A percentile compares a stretch with the other conserved stretches of the same genome.
Evolutionary conservation across 2,888 invertebrate species (phyloP).

Genomic region (Stenurella melanura): DNA sequence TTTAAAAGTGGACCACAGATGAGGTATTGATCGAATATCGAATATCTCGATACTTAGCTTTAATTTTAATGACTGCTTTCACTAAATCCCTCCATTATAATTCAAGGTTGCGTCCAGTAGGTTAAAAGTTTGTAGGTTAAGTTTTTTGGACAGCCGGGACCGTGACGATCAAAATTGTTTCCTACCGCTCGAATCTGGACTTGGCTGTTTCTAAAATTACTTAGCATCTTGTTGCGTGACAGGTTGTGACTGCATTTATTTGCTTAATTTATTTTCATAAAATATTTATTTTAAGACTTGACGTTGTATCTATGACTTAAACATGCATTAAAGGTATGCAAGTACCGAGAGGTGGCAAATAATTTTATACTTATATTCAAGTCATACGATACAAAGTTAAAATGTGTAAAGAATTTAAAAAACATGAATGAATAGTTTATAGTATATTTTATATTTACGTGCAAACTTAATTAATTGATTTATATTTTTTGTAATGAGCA

Average conservation of each 20-base stretch:
- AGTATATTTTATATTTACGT: constrained; percentile 25
- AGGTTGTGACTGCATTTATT: constrained; percentile 34
- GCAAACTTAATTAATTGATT: constrained; percentile 29
- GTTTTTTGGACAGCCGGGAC: not conserved
- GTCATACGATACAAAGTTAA: not conserved
- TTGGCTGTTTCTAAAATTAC: not conserved
- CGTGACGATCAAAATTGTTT: not conserved
- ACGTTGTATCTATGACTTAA: constrained; percentile 10
- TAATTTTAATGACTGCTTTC: constrained; percentile 22
- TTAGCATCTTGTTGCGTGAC: not conserved
- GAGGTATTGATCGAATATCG: not conserved
- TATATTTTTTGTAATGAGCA: constrained; percentile 36
- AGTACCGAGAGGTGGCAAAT: not conserved
- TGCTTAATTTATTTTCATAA: constrained; percentile 31
- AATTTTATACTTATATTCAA: constrained; percentile 14
- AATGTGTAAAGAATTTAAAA: constrained; percentile 13
- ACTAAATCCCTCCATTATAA: constrained; percentile 31
- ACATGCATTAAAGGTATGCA: not conserved
- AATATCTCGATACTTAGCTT: constrained; percentile 14
- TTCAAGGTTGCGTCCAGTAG: constrained; percentile 32
- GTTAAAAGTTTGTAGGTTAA: constrained; percentile 17
- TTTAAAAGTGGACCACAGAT: constrained; percentile 20
- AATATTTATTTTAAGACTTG: constrained; percentile 7
- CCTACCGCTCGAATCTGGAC: not conserved
- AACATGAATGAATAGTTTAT: constrained; percentile 7